Evolutionary conservation across 2,797 vertebrate species (phyloP).

Genomic region (Sebastes paucispinis): DNA sequence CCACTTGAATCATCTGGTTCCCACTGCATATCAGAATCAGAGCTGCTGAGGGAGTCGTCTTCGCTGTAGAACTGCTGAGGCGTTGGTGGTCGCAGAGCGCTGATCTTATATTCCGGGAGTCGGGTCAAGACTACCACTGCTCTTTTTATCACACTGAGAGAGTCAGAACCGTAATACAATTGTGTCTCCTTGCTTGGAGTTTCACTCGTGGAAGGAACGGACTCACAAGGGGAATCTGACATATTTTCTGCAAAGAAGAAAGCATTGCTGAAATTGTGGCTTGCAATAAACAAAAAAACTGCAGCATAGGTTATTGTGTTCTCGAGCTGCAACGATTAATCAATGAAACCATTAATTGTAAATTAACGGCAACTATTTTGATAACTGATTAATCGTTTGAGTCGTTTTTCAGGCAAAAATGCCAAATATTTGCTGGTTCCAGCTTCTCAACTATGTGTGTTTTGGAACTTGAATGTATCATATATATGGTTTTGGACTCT

Average conservation of each 20-base stretch:
- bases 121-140: slow-evolving; percentile 65
- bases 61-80: slow-evolving; percentile 69
- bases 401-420: not conserved
- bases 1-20: slow-evolving; percentile 56
- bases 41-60: slow-evolving; percentile 59
- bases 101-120: slow-evolving; percentile 60
- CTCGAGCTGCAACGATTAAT: not conserved
- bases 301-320: not conserved
- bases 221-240: slow-evolving; percentile 1
- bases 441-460: not conserved
- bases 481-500: not conserved
- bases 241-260: slow-evolving; percentile 37
- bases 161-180: not conserved
- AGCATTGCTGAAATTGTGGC: not conserved
- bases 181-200: not conserved
- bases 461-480: not conserved
- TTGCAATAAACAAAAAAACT: not conserved
- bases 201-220: slow-evolving; percentile 13
- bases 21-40: slow-evolving; percentile 55
- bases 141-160: slow-evolving; percentile 16
- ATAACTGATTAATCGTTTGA: not conserved
- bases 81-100: slow-evolving; percentile 47
- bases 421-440: not conserved
- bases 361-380: not conserved
- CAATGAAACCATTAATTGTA: not conserved